Base-by-base conservation (phyloP, 2,797 vertebrate genomes). In the Bovichtus variegatus region DNA sequence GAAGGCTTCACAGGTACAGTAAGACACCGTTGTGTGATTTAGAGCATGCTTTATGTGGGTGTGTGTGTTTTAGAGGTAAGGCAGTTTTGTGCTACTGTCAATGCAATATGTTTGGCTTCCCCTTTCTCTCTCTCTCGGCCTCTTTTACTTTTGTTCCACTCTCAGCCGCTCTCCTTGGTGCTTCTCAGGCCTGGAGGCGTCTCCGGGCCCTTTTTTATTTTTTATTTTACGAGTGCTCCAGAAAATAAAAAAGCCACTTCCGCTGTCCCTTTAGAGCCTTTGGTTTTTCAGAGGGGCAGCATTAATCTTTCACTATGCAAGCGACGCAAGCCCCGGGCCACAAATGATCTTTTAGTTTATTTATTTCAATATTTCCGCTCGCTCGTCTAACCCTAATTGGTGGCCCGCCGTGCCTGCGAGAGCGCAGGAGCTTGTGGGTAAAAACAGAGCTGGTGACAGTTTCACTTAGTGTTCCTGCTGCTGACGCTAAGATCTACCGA, bases 321-420 rank as follows among this genome's bases (percentile, higher is more conserved):
- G 90, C 57, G 58, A 78, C 18, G 51, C 58, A 9, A 71, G 92
- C 93, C 90, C 61, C 40, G 3, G 90, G 93, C 91, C 85, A 88
- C 88, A 84, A 93, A 87, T 88, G 87, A 91, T 93, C 90, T 94
- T 87, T 94, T 85, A 91, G 87, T 95, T 94, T 88, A 92, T 94
- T 93, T 92, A 93, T 93, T 93, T 93, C 86, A 93, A 93, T 94
- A 90, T 90, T 90, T 87, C 74, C 74, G 12, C 85, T 83, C 57
- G 55, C 77, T 86, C 68, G 62, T 92, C 86, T 80, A 57, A 74
- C 85, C 83, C 83, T 84, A 89, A 88, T 89, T 91, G 92, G 80
- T 72, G 21, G 76, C 81, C 75, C n/a, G 16, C 73, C 3, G 8
- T 70, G 67, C 79, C 62, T 64, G 67, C 0, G 38, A 74, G 76